Evolutionary conservation across 2,797 vertebrate genomes (phyloP), one percentile per base, ranked within the genome.

Genomic region (Naso thynnoides): DNA sequence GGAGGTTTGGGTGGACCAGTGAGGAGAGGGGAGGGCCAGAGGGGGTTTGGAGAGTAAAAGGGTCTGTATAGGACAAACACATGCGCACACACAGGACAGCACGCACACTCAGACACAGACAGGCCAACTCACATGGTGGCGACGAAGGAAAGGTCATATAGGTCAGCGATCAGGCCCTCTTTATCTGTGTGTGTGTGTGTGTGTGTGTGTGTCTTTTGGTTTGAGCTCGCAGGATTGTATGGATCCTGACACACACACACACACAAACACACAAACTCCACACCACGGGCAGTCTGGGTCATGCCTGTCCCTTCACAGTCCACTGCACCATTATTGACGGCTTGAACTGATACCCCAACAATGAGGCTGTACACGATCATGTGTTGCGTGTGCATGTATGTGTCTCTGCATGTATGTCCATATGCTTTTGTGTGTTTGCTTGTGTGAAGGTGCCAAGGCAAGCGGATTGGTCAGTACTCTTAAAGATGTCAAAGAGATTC

Each of bases 281-380:
- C 79, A 76, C 79, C 58, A 69, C 63, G 82, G 89, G 86, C 84
- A 84, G 91, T 91, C 92, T 90, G 86, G 86, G 92, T 94, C 92
- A 93, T 90, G 92, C 88, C 91, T 91, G 91, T 90, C 85, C 81
- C 92, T 91, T 93, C 92, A 95, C 93, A 94, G 91, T 94, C 89
- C 85, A 79, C 90, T 92, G 92, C 91, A 16, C 86, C 90, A 91
- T 94, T 93, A 95, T 94, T 91, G 95, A 94, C 77, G 73, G 85
- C 84, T 87, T 92, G 88, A 93, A 94, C 90, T 89, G 93, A 95
- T 93, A 94, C 91, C 92, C 93, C 91, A 91, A 92, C 93, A 93
- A 93, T 88, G 72, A 90, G 83, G 67, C 45, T 73, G 79, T 81
- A 64, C 63, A 29, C 44, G 27, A n/a, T 68, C 73, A 58, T 60